A percentile compares a stretch with the other conserved stretches of the same genome.
phyloP scores from a whole-genome alignment of 2,113 vertebrate genomes.

The Tor tambroides region DNA sequence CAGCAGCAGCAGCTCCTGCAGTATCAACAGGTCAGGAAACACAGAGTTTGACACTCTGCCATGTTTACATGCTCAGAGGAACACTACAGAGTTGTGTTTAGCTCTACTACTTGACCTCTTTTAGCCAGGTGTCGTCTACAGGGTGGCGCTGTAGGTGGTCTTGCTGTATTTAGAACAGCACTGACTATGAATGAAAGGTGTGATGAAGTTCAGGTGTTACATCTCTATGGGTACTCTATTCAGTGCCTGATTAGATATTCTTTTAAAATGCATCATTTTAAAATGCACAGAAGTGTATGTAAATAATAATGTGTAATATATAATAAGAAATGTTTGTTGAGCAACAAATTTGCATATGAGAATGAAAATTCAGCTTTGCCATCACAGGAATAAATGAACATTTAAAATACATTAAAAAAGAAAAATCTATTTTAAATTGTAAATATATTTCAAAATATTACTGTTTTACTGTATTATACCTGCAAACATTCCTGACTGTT shows the following conservation, averaged over 20 bases:
- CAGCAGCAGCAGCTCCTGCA: slow-evolving; percentile 78
- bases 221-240: neutral
- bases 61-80: neutral
- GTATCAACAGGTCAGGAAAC: slow-evolving; percentile 66
- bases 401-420: too few relatives aligned
- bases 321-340: too few relatives aligned
- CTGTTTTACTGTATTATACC: too few relatives aligned
- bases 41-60: neutral
- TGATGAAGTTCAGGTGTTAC: neutral
- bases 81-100: neutral
- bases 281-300: neutral
- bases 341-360: too few relatives aligned
- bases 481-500: neutral
- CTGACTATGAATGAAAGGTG: neutral
- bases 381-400: too few relatives aligned
- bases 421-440: too few relatives aligned
- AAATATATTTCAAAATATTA: too few relatives aligned
- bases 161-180: neutral
- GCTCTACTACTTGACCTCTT: neutral
- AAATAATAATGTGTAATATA: neutral
- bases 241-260: neutral
- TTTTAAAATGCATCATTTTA: neutral
- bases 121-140: neutral
- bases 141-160: neutral
- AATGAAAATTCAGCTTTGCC: too few relatives aligned